Conservation (phyloP, 2,113 vertebrate species). For the Hippocampus abdominalis region DNA sequence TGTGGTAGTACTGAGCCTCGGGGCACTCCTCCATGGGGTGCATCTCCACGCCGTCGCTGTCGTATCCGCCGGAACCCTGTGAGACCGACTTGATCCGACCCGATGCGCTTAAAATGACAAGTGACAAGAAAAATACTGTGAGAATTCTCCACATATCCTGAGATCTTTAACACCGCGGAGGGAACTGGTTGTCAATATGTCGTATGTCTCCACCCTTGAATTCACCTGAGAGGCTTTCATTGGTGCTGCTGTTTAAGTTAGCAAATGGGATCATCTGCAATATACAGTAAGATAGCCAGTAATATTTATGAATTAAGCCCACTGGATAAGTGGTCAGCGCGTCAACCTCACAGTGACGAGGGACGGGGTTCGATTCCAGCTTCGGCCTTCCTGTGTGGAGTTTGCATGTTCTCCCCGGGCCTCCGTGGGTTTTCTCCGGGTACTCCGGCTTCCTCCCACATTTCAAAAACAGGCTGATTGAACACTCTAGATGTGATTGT, state of each 20-base stretch:
- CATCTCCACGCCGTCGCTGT: constrained; percentile 90
- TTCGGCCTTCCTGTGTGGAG: no score
- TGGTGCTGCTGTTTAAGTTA: neutral
- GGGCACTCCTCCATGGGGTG: constrained; percentile 80
- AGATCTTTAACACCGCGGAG: neutral
- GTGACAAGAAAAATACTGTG: neutral
- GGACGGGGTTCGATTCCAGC: no score
- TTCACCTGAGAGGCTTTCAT: neutral
- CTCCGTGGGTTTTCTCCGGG: no score
- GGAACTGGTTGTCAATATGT: neutral
- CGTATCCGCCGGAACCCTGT: constrained; percentile 90
- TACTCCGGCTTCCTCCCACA: no score
- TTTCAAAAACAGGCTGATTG: no score
- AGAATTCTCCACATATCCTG: neutral
- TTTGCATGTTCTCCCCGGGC: no score
- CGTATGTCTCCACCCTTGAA: neutral
- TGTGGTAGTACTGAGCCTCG: constrained; percentile 78
- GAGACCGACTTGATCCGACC: constrained; percentile 83
- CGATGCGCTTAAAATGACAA: constrained; percentile 78
- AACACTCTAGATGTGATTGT: no score
- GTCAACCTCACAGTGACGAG: no score
- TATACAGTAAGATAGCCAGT: no score
- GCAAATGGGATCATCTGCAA: neutral
- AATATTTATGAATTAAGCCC: no score
- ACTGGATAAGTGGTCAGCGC: no score